These are phyloP conservation scores for Ophthalmolycus amberensis DNA, from an alignment of 2,113 vertebrate genomes.

Conservation along the genomic window DNA sequence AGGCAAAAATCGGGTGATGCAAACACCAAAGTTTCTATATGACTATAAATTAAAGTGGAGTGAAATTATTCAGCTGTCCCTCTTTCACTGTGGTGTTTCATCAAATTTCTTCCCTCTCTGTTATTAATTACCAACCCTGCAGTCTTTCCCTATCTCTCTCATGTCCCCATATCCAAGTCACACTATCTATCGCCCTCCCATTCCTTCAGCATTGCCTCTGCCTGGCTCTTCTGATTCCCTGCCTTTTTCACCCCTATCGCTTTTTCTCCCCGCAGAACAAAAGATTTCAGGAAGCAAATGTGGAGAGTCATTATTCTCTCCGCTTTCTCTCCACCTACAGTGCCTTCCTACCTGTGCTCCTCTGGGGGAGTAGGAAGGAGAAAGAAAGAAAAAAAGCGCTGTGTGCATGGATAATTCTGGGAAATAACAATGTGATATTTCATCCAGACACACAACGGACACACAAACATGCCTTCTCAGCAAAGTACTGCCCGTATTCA, in stretches of 20 bases:
- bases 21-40: background rate
- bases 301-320: slow-evolving; percentile 59
- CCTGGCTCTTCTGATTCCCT: background rate
- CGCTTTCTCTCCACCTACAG: slow-evolving; percentile 35
- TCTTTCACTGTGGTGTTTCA: slow-evolving; percentile 20
- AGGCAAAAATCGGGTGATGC: background rate
- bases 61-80: slow-evolving; percentile 35
- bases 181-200: slow-evolving; percentile 28
- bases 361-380: slow-evolving; percentile 17
- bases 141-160: slow-evolving; percentile 24
- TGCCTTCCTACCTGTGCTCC: slow-evolving; percentile 59
- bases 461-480: slow-evolving; percentile 67
- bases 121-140: slow-evolving; percentile 56
- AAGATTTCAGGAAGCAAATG: slow-evolving; percentile 47
- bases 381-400: slow-evolving; percentile 21
- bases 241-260: slow-evolving; percentile 5
- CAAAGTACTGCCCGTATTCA: slow-evolving; percentile 69
- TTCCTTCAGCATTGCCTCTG: slow-evolving; percentile 2
- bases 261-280: slow-evolving; percentile 45
- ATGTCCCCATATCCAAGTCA: slow-evolving; percentile 32
- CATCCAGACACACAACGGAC: slow-evolving; percentile 49
- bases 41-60: slow-evolving; percentile 3
- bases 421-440: slow-evolving; percentile 74
- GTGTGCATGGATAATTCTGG: slow-evolving; percentile 64
- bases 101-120: slow-evolving; percentile 30